These are phyloP conservation scores for Intellagama lesueurii DNA, from an alignment of 2,797 vertebrate species.

Conservation along the genomic window DNA sequence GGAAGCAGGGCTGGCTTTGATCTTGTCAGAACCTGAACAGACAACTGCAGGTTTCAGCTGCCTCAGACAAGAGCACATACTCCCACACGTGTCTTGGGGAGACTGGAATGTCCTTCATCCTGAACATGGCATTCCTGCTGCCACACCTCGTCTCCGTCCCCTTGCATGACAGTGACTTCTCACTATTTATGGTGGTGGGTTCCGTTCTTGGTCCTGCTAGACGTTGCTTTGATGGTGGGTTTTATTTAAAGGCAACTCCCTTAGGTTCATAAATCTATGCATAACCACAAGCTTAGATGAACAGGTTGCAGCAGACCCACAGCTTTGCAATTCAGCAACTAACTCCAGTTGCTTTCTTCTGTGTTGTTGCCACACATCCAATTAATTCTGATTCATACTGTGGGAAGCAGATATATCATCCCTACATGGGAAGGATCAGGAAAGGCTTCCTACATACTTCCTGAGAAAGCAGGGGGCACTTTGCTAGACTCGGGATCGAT, in stretches of 20 bases:
- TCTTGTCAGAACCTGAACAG: constrained; percentile 10
- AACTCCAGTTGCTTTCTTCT: background rate
- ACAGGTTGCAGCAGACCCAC: constrained; percentile 34
- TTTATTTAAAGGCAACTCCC: background rate
- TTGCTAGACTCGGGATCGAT: background rate
- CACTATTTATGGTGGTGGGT: background rate
- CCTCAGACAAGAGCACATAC: background rate
- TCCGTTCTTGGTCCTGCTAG: background rate
- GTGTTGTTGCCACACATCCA: background rate
- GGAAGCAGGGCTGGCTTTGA: background rate
- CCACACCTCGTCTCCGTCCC: no score
- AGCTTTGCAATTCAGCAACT: background rate
- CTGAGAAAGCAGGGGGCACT: background rate
- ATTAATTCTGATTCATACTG: constrained; percentile 28
- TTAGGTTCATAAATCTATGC: background rate
- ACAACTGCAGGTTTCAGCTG: background rate
- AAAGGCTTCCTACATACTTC: background rate
- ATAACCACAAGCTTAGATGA: background rate
- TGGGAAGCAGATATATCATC: background rate
- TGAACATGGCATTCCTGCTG: background rate
- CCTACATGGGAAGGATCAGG: background rate
- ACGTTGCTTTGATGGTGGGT: background rate
- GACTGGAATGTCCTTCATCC: background rate
- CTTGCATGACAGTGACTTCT: background rate
- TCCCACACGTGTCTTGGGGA: background rate